These are phyloP conservation scores for Ligdia adustata DNA, from an alignment of 2,888 invertebrate genomes.

Conservation along the genomic window DNA sequence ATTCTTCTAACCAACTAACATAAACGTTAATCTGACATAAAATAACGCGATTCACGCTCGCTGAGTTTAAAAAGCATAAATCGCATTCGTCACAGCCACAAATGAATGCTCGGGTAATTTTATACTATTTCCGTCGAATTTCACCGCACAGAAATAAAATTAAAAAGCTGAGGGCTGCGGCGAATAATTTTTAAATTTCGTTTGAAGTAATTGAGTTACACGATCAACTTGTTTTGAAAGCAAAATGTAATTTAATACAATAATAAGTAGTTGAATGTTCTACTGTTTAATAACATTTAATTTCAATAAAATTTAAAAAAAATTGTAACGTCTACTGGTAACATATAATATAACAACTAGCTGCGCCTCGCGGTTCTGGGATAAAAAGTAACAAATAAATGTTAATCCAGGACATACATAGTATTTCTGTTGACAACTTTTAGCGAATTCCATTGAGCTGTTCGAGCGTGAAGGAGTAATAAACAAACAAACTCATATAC, in stretches of 20 bases:
- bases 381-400: background rate
- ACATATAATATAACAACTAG: too few relatives aligned
- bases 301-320: too few relatives aligned
- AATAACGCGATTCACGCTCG: conserved; percentile 8
- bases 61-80: conserved; percentile 25
- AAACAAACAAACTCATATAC: too few relatives aligned
- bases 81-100: conserved; percentile 33
- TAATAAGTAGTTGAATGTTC: too few relatives aligned
- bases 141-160: conserved; percentile 46
- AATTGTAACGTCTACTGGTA: too few relatives aligned
- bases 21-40: conserved; percentile 2
- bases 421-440: too few relatives aligned
- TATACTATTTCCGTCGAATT: conserved; percentile 43
- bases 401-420: background rate
- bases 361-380: too few relatives aligned
- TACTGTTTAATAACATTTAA: too few relatives aligned
- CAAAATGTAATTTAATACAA: too few relatives aligned
- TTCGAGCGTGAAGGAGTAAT: too few relatives aligned
- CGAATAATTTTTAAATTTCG: conserved; percentile 51
- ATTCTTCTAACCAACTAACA: background rate
- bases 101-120: conserved; percentile 36
- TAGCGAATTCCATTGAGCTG: too few relatives aligned
- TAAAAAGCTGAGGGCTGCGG: conserved; percentile 47
- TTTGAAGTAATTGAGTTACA: conserved; percentile 40
- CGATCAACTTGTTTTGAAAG: background rate